Evolutionary conservation across 64 coral and sea anemone species (phyloP).

Genomic region (Pocillopora verrucosa): DNA sequence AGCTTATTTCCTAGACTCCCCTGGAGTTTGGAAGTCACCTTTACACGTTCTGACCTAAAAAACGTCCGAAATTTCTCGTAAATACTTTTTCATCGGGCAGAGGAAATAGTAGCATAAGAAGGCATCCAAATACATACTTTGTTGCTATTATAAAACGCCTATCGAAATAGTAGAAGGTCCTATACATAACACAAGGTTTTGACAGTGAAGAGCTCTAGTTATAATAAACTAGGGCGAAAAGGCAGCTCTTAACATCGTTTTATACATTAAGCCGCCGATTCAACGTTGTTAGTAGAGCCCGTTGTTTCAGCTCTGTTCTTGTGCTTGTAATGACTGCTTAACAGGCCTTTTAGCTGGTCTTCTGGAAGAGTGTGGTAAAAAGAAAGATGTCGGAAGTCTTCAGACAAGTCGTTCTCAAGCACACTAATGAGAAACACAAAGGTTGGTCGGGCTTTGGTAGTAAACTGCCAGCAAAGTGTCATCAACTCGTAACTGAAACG

Average conservation of each 20-base stretch:
- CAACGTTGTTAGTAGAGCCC: background rate
- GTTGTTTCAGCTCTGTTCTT: conserved; percentile 8
- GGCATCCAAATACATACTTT: no score
- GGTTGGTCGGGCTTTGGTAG: conserved; percentile 74
- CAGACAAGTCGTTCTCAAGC: conserved; percentile 64
- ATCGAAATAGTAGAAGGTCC: background rate
- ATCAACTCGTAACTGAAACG: conserved; percentile 82
- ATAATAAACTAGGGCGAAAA: background rate
- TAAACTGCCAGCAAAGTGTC: conserved; percentile 87
- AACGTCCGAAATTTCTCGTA: no score
- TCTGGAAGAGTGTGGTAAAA: conserved; percentile 81
- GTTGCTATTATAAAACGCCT: no score
- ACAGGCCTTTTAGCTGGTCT: conserved; percentile 71
- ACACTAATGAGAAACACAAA: conserved; percentile 82
- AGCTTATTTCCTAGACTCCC: no score
- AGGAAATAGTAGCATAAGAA: no score
- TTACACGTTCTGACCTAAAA: no score
- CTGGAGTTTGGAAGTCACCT: no score
- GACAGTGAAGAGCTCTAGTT: background rate
- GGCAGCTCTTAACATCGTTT: background rate
- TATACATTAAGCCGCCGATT: background rate
- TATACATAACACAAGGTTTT: background rate
- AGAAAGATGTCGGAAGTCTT: conserved; percentile 64
- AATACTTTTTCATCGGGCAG: no score
- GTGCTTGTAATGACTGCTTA: conserved; percentile 41